These are phyloP conservation scores for Antedon bifida DNA, from an alignment of 35 echinoderm and acorn worm species.

Conservation along the genomic window DNA sequence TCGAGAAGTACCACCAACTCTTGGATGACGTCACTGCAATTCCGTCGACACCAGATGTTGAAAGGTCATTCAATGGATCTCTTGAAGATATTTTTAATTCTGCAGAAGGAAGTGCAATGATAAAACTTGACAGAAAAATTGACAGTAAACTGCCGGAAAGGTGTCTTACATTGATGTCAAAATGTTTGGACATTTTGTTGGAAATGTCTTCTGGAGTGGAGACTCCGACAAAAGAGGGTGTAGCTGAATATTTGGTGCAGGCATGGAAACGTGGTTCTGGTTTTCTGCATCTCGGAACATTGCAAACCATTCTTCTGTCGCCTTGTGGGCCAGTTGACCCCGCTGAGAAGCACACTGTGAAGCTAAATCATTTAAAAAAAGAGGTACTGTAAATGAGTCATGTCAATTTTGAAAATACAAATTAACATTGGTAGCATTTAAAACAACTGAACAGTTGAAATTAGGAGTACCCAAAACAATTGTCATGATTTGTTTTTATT, in stretches of 20 bases:
- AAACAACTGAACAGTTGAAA: too few species aligned
- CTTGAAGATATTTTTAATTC: background rate
- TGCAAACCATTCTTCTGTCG: conserved; percentile 51
- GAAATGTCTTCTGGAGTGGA: background rate
- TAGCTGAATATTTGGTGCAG: background rate
- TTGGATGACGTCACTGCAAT: background rate
- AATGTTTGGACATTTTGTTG: background rate
- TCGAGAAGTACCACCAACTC: background rate
- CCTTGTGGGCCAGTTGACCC: conserved; percentile 82
- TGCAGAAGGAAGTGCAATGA: background rate
- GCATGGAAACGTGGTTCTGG: conserved; percentile 7
- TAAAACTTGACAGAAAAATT: background rate
- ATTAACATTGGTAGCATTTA: too few species aligned
- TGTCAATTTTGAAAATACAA: background rate
- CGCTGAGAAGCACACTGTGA: conserved; percentile 53
- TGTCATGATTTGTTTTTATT: background rate
- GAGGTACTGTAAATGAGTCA: conserved; percentile 31
- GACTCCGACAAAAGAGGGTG: background rate
- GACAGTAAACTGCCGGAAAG: background rate
- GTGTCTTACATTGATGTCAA: background rate
- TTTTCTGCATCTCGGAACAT: conserved; percentile 47
- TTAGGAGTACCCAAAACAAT: too few species aligned
- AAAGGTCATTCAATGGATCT: background rate
- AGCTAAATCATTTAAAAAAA: conserved; percentile 43
- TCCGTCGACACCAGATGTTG: background rate